Conservation (phyloP, 1,140 invertebrate genomes). For the Papilio polytes region DNA sequence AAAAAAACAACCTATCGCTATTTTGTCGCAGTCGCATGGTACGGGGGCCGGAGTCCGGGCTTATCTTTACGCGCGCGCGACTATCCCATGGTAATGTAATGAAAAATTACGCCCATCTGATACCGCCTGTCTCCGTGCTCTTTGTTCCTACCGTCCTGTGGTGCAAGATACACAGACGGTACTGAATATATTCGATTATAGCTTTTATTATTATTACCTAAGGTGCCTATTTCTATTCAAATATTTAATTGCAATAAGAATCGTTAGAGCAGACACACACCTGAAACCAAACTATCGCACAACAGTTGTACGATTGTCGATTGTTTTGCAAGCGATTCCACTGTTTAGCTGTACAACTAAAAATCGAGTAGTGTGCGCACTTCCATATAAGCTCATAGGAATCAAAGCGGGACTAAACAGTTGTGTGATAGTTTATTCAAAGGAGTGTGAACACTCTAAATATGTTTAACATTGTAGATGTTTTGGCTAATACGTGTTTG, state of each 20-base stretch:
- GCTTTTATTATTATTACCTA: not conserved
- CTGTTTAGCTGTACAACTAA: too few species aligned
- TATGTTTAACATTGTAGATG: too few species aligned
- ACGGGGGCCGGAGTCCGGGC: slow-evolving; percentile 54
- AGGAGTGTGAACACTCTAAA: slow-evolving; percentile 70
- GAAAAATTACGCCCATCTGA: slow-evolving; percentile 81
- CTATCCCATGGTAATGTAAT: slow-evolving; percentile 79
- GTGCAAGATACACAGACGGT: not conserved
- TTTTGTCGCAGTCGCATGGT: slow-evolving; percentile 54
- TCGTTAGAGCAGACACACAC: not conserved
- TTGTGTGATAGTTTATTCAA: too few species aligned
- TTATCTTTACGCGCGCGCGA: slow-evolving; percentile 78
- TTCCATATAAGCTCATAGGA: too few species aligned
- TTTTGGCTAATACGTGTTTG: too few species aligned
- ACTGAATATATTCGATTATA: slow-evolving; percentile 44
- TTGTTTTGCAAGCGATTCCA: too few species aligned
- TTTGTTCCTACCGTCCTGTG: slow-evolving; percentile 54
- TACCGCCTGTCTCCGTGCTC: slow-evolving; percentile 66
- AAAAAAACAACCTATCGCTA: slow-evolving; percentile 28
- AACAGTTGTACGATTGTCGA: too few species aligned
- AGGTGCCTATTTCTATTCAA: not conserved
- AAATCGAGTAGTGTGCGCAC: too few species aligned
- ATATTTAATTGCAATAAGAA: not conserved
- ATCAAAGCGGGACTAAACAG: too few species aligned
- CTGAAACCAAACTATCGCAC: too few species aligned